Conservation (phyloP, 2,113 vertebrate genomes). For the Globicephala melas region DNA sequence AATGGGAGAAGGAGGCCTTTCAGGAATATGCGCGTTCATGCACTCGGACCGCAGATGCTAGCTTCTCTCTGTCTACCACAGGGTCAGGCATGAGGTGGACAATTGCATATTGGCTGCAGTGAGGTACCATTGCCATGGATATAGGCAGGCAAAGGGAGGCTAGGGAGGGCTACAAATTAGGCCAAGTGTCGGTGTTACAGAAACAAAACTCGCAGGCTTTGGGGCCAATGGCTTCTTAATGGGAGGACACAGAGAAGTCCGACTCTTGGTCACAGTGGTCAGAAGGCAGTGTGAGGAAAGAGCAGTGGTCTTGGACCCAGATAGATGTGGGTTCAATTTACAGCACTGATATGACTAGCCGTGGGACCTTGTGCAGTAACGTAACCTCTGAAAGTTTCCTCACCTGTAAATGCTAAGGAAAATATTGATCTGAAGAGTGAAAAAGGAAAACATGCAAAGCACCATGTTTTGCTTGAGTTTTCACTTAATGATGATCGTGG, state of each 20-base stretch:
- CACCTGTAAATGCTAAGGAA: neutral
- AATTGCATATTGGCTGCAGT: neutral
- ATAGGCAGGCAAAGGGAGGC: neutral
- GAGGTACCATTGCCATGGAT: constrained; percentile 25
- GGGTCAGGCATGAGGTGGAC: neutral
- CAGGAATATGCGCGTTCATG: neutral
- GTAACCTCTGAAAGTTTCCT: neutral
- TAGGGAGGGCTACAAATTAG: neutral
- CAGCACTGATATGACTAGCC: neutral
- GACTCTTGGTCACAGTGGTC: neutral
- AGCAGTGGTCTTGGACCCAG: neutral
- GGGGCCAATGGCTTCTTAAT: neutral
- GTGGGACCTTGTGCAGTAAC: neutral
- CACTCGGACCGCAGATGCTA: neutral
- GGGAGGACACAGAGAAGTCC: neutral
- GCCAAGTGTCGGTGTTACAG: neutral
- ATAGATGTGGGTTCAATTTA: neutral
- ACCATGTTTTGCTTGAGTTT: neutral
- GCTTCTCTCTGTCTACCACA: neutral
- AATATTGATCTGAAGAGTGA: neutral
- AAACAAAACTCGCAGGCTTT: neutral
- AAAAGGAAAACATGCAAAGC: neutral
- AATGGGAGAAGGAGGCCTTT: neutral
- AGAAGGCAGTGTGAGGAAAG: neutral
- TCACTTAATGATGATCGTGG: neutral